Conservation (phyloP, 2,113 vertebrate genomes). For the Burhinus oedicnemus region DNA sequence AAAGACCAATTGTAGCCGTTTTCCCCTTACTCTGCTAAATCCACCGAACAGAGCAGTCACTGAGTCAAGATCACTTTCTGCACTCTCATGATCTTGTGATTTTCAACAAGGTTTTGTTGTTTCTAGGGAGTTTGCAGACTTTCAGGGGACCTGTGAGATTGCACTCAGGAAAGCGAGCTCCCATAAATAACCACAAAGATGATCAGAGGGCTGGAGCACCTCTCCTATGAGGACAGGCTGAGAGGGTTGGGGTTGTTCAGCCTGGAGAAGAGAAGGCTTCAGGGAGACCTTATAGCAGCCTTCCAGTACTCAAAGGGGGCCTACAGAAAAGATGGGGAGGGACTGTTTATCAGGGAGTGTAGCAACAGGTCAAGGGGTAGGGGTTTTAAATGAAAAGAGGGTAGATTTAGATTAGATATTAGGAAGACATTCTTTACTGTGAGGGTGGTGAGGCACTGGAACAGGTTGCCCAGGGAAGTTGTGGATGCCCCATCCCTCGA, state of each 20-base stretch:
- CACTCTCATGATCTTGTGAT: rapidly evolving
- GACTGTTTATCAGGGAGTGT: background rate
- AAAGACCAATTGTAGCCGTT: rapidly evolving
- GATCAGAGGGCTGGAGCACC: background rate
- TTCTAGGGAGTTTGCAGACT: rapidly evolving
- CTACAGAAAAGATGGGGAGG: background rate
- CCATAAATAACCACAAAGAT: background rate
- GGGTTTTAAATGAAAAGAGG: background rate
- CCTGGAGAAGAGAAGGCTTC: background rate
- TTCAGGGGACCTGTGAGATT: too few species aligned
- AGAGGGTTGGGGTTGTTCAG: background rate
- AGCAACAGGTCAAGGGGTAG: background rate
- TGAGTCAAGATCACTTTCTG: rapidly evolving
- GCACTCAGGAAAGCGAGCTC: background rate
- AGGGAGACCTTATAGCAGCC: background rate
- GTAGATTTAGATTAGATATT: background rate
- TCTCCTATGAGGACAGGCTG: background rate
- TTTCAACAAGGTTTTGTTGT: rapidly evolving
- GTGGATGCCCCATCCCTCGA: background rate
- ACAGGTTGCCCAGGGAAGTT: background rate
- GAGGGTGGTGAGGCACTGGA: background rate
- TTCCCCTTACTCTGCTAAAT: background rate
- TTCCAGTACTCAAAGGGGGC: background rate
- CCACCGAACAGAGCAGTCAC: too few species aligned
- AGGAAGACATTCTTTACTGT: background rate